These are phyloP conservation scores for Trachops cirrhosus DNA, from an alignment of 2,797 vertebrate genomes.

Conservation along the genomic window DNA sequence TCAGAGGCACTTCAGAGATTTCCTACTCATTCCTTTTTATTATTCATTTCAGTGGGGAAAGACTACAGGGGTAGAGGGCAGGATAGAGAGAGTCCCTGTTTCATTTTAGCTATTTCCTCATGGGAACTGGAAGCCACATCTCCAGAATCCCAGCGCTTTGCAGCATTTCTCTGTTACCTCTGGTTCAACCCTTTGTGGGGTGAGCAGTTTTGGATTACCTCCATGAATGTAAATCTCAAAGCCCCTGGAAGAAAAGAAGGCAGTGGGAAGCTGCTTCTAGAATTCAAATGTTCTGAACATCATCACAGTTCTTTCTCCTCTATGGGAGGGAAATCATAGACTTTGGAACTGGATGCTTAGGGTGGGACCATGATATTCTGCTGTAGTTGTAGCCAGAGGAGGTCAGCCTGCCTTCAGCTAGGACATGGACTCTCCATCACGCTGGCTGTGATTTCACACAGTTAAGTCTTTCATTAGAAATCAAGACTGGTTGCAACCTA, in stretches of 20 bases:
- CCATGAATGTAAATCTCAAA: constrained; percentile 29
- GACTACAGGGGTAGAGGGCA: background rate
- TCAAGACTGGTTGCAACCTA: background rate
- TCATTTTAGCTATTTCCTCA: background rate
- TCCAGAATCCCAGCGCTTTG: background rate
- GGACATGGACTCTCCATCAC: background rate
- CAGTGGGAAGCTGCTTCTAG: background rate
- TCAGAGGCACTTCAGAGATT: background rate
- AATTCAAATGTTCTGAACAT: background rate
- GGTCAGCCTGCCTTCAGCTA: background rate
- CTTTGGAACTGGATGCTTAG: background rate
- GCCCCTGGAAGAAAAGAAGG: background rate
- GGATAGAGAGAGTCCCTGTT: background rate
- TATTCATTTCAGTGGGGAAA: background rate
- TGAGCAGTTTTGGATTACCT: background rate
- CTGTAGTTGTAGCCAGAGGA: background rate
- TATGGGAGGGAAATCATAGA: background rate
- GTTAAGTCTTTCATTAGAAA: background rate
- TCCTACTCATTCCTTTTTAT: background rate
- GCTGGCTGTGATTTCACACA: background rate
- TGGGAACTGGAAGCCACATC: background rate
- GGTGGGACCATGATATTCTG: background rate
- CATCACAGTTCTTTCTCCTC: background rate
- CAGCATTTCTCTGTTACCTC: background rate
- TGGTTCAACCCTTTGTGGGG: background rate